Base-by-base conservation (phyloP, 2,888 invertebrate species). In the Sphaerophoria rueppellii region DNA sequence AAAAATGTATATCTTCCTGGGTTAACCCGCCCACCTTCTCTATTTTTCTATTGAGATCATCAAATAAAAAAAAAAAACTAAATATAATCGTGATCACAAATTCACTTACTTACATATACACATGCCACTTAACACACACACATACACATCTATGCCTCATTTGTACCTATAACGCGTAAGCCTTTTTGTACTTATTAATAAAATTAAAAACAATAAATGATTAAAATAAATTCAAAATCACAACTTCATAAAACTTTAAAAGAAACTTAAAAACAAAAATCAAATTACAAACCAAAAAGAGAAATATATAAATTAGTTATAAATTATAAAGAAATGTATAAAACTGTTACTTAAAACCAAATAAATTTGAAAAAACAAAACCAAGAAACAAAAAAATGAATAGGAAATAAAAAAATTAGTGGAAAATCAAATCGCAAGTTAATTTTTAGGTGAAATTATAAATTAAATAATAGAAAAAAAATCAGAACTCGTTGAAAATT, bases 1-100 rank as follows among this genome's bases (percentile, higher is more conserved):
- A 77, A 63, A 83, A 77, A 76, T 75, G 71, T 74, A 86, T 77
- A 90, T 90, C 89, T 91, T 91, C 90, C 90, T 90, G 90, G 89
- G 90, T 90, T 90, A 91, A 90, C 90, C 90, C 90, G 90, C 90
- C 90, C 91, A 90, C 91, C 90, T 90, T 89, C 90, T 90, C 90
- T 91, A 91, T 91, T 91, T 91, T 91, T 91, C 91, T 91, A 91
- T 90, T 86, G 79, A 82, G 77, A 86, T 83, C 83, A 82, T 78
- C 82, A 63, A 35, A 7, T 48, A 48, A 34, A 48, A 50, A 40
- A 40, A 57, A 35, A 14, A 37, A 61, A 71, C 37, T 55, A 69
- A 55, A 72, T 65, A 61, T 81, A 74, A 75, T 75, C 80, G 70
- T 65, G 46, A 79, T 57, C 60, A 61, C 16, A 71, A 57, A 63